Base-by-base conservation (phyloP, 1,140 invertebrate species). In the Rhopalosiphum maidis region DNA sequence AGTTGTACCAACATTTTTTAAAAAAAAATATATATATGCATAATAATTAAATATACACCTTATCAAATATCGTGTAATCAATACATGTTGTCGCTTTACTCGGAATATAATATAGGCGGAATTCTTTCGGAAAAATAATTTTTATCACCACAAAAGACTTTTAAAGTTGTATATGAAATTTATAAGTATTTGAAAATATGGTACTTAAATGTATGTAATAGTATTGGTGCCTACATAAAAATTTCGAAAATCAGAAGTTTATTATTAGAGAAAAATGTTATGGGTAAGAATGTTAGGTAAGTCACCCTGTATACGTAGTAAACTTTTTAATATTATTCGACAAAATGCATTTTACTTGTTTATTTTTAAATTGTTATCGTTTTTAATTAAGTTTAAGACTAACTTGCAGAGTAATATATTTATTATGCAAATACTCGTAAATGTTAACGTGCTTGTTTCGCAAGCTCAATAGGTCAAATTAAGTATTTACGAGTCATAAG, bases 401-500 rank as follows among this genome's bases (percentile, higher is more conserved):
- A 23, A 37, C 77, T 35, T 23, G 35, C 21, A 8, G 35, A 35
- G 35, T 83, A 83, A 37, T 83, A 37, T 83, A 83, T 83, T 37
- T 83, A 37, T 35, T 83, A 83, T 37, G 35, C 18, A 83, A 83
- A 83, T 35, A 23, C 77, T 83, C 77, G 77, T 83, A 83, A 83
- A 83, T 37, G 35, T 83, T 83, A 83, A 83, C 77, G 77, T 83
- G 35, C 22, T 37, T 35, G 77, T 85, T 22, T 23, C 23, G 83
- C 23, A 85, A 23, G 37, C 83, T 25, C 83, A 43, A 60, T 41
- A 60, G 89, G 54, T 18, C 35, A 90, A 90, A 90, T 90, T 90
- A 90, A 90, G 88, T 89, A 89, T 89, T 89, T 89, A 89, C 88
- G n/a, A 51, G 88, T 89, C 18, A 21, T 88, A 18, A n/a, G 88